Conservation (phyloP, 2,113 vertebrate species). For the Petrocephalus zakoni region DNA sequence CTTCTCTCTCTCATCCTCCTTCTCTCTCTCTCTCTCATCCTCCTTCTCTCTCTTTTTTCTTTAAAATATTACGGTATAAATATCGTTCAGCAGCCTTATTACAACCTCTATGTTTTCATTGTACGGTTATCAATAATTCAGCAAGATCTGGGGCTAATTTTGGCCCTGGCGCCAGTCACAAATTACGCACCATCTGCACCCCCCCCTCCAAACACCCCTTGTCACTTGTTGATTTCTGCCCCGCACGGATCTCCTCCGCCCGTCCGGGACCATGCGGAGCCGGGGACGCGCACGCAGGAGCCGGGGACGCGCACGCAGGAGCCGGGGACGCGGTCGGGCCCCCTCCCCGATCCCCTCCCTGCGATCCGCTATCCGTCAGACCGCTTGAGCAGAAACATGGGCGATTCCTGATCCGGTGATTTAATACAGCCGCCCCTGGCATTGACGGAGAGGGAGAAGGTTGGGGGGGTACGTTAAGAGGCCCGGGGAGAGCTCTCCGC, state of each 20-base stretch:
- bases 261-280: neutral
- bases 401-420: conserved; percentile 37
- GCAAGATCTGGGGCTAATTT: neutral
- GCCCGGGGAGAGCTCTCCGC: conserved; percentile 28
- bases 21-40: no score
- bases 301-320: conserved; percentile 29
- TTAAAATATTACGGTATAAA: neutral
- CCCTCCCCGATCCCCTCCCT: neutral
- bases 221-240: conserved; percentile 37
- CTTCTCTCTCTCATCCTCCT: no score
- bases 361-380: conserved; percentile 37
- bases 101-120: neutral
- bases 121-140: conserved; percentile 21
- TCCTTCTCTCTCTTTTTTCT: neutral
- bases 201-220: conserved; percentile 50
- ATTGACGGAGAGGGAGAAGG: neutral
- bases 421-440: conserved; percentile 32
- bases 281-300: conserved; percentile 23
- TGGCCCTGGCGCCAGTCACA: conserved; percentile 36
- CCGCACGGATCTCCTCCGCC: neutral
- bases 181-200: conserved; percentile 43
- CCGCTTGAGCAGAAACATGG: conserved; percentile 39
- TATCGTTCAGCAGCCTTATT: neutral
- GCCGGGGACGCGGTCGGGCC: conserved; percentile 30
- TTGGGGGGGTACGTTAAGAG: no score